A percentile compares a stretch with the other conserved stretches of the same genome.
These are phyloP conservation scores for Macroglossus sobrinus DNA, from an alignment of 2,113 vertebrate species.

Conservation along the genomic window DNA sequence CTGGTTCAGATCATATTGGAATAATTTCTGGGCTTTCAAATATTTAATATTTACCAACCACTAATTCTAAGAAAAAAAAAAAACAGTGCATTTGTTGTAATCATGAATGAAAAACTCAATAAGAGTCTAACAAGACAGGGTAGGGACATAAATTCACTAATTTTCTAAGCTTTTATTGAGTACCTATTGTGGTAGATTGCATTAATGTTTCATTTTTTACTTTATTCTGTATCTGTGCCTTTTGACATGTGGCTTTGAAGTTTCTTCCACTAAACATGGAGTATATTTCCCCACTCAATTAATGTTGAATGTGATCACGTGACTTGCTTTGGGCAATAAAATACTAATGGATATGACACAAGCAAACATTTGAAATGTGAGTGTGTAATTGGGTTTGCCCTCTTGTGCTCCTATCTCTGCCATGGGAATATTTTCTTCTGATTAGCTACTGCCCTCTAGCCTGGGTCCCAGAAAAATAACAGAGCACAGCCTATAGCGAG, in stretches of 20 bases:
- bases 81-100: background rate
- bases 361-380: background rate
- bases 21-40: slow-evolving; percentile 19
- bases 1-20: background rate
- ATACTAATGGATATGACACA: background rate
- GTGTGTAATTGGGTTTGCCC: background rate
- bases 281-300: background rate
- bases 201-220: background rate
- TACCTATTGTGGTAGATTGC: background rate
- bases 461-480: background rate
- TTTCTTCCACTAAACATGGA: background rate
- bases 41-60: background rate
- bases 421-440: background rate
- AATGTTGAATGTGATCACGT: background rate
- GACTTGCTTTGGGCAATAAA: background rate
- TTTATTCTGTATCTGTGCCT: background rate
- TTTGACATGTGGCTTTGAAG: background rate
- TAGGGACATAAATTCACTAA: background rate
- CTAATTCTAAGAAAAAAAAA: background rate
- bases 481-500: background rate
- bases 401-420: background rate
- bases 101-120: background rate
- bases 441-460: background rate
- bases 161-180: background rate
- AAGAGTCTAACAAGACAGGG: background rate